phyloP scores from a whole-genome alignment of 2,888 invertebrate species.

The Acanthosepion pharaonis region DNA sequence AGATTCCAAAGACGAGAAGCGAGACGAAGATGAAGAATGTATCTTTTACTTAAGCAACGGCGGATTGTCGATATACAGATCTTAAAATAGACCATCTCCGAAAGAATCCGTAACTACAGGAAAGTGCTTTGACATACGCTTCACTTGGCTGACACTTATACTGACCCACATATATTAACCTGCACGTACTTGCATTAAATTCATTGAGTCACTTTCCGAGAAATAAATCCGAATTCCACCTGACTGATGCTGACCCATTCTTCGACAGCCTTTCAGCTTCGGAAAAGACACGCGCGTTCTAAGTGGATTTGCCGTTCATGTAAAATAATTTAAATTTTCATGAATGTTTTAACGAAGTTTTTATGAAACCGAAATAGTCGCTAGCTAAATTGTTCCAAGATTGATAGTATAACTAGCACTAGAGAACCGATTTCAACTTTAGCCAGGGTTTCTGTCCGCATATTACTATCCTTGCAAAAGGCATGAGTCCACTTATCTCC shows the following conservation, averaged over 20 bases:
- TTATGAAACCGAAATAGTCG: too few species aligned
- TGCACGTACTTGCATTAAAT: background rate
- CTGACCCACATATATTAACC: background rate
- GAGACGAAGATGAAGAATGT: background rate
- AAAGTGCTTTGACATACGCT: background rate
- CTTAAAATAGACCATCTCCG: background rate
- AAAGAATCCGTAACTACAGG: background rate
- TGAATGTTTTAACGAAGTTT: too few species aligned
- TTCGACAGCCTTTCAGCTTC: background rate
- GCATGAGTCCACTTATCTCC: too few species aligned
- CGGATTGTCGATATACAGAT: background rate
- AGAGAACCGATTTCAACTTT: too few species aligned
- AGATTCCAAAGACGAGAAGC: background rate
- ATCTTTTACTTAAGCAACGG: background rate
- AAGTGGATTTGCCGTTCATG: background rate
- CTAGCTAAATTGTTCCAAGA: too few species aligned
- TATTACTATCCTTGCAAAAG: too few species aligned
- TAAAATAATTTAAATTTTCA: background rate
- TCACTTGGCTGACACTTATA: background rate
- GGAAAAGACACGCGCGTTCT: background rate
- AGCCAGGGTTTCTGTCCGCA: too few species aligned
- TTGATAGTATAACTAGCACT: too few species aligned
- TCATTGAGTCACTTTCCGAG: background rate
- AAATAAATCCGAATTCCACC: background rate
- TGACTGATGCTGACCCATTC: background rate